Evolutionary conservation across 2,888 invertebrate species (phyloP).

Genomic region (Pseudolycoriella hygida): DNA sequence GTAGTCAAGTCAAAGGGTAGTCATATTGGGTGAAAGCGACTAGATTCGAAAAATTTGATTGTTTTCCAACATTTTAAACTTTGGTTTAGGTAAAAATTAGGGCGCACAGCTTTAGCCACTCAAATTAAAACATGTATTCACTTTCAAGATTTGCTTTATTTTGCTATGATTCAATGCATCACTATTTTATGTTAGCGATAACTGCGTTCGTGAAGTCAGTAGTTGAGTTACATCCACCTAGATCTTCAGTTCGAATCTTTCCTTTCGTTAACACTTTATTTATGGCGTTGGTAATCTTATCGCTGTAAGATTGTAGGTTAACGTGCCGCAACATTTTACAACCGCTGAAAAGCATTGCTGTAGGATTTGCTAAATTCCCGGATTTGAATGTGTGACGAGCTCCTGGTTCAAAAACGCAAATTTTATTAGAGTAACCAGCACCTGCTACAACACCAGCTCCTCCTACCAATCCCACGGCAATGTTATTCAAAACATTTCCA

Average conservation of each 20-base stretch:
- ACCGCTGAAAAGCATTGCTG: conserved; percentile 84
- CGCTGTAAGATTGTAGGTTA: conserved; percentile 71
- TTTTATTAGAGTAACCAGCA: conserved; percentile 81
- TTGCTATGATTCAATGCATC: too few relatives aligned
- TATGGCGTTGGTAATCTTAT: conserved; percentile 67
- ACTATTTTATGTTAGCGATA: conserved; percentile 40
- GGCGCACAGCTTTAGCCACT: too few relatives aligned
- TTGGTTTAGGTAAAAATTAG: too few relatives aligned
- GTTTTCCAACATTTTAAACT: too few relatives aligned
- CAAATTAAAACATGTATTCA: too few relatives aligned
- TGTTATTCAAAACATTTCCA: conserved; percentile 94
- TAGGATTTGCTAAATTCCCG: conserved; percentile 94
- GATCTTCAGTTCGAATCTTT: conserved; percentile 82
- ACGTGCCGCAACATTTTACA: conserved; percentile 87
- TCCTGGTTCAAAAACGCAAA: conserved; percentile 94
- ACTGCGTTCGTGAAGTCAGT: conserved; percentile 86
- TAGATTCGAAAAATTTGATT: too few relatives aligned
- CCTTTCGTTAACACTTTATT: conserved; percentile 66
- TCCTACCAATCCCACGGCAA: conserved; percentile 90
- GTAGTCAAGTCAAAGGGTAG: too few relatives aligned
- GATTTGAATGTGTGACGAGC: conserved; percentile 92
- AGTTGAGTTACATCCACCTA: conserved; percentile 90
- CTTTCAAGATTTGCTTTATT: too few relatives aligned
- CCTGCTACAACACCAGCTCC: conserved; percentile 97
- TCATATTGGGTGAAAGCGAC: too few relatives aligned